Evolutionary conservation across 2,113 vertebrate species (phyloP), one percentile per base, ranked within the genome.

Genomic region (Gavialis gangeticus): DNA sequence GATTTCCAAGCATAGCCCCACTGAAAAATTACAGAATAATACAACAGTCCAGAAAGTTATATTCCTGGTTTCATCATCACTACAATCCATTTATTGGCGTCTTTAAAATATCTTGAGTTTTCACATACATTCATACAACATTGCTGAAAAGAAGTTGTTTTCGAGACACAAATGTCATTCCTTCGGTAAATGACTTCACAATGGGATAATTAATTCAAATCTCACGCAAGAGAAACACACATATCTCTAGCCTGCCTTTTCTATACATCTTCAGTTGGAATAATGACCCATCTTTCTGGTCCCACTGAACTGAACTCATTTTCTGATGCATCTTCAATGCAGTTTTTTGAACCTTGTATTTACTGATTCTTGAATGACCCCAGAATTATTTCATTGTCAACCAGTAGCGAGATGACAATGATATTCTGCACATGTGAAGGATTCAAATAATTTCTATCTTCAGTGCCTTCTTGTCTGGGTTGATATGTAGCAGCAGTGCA

Each of bases 341-440:
- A 34, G 17, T 76, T 63, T 64, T 64, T 55, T 27, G 2, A 8
- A 46, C 46, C 46, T 46, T 46, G 46, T 8, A 46, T 46, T 46
- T 77, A 58, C 10, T 64, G 12, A 12, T 46, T 25, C 57, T 71
- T 77, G 34, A 6, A 55, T 4, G 28, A 59, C 71, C 5, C 22
- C 57, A 27, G 22, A 83, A 73, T 0, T 0, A 22, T 54, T 13
- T 59, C 1, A 18, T 34, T 34, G 0, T 13, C 76, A 46, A 8
- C 46, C 46, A 22, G 46, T 63, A 30, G 15, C 11, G 5, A 6
- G 4, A 30, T 37, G 30, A 76, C 24, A 37, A 7, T 28, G 5
- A 7, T 30, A 80, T 19, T 25, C 71, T 58, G 2, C 9, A 3
- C 54, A 16, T 19, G 15, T 81, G 57, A 22, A 77, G 27, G n/a